These are phyloP conservation scores for Phymatocera aterrima DNA, from an alignment of 2,888 invertebrate species.

Conservation along the genomic window DNA sequence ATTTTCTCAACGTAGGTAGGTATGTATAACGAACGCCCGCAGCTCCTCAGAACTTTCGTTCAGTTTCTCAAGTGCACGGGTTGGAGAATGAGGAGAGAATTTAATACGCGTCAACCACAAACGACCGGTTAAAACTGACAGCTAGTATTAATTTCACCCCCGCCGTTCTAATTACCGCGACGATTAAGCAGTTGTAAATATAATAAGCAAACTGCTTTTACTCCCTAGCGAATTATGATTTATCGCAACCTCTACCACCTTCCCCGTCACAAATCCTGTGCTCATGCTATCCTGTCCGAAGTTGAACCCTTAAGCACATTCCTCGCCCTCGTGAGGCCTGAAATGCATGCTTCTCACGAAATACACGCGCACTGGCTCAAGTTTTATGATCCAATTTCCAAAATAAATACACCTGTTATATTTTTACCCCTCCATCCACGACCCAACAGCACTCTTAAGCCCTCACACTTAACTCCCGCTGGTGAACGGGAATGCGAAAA, in stretches of 20 bases:
- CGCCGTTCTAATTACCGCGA: slow-evolving; percentile 27
- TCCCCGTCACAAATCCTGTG: not conserved
- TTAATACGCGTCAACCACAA: slow-evolving; percentile 26
- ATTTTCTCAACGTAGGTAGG: not conserved
- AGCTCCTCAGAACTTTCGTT: not conserved
- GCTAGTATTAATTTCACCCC: slow-evolving; percentile 19
- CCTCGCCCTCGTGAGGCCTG: too few relatives aligned
- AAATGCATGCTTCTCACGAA: not conserved
- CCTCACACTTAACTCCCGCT: not conserved
- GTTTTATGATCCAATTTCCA: not conserved
- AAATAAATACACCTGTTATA: not conserved
- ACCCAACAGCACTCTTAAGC: not conserved
- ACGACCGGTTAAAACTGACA: not conserved
- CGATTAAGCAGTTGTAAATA: slow-evolving; percentile 33
- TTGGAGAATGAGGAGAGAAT: slow-evolving; percentile 13
- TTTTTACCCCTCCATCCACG: not conserved
- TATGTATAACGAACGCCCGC: not conserved
- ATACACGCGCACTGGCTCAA: not conserved
- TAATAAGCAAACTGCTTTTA: slow-evolving; percentile 32
- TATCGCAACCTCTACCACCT: not conserved
- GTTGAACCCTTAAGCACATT: too few relatives aligned
- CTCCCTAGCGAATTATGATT: slow-evolving; percentile 18
- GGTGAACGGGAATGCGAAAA: not conserved
- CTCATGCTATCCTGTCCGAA: not conserved
- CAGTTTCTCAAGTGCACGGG: not conserved